Evolutionary conservation across 1,140 invertebrate species (phyloP), one percentile per base, ranked within the genome.

Genomic region (Bicyclus anynana): DNA sequence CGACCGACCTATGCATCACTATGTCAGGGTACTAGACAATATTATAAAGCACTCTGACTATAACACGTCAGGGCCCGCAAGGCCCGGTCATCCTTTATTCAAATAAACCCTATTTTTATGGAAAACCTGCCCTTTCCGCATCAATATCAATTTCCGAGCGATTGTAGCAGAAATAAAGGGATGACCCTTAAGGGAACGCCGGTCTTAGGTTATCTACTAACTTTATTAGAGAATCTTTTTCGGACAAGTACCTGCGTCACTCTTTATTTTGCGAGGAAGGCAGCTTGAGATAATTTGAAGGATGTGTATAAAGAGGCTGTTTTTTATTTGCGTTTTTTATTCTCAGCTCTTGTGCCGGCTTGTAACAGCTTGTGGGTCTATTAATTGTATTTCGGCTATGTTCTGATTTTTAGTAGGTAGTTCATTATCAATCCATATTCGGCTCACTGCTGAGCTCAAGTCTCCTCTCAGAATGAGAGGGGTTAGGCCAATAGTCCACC

Each of bases 91-190:
- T 87, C 84, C 81, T 86, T 87, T 87, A 87, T 87, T 87, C 80
- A 87, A 87, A 87, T 87, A 87, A 86, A 86, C 83, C 83, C 83
- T 87, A 86, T 87, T 87, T 87, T 87, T 87, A 87, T 87, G 83
- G 84, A 87, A 84, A 86, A 84, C 75, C 66, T 82, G 80, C 84
- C 84, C 84, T 87, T 84, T 84, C 76, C 77, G 77, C 84, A 87
- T 86, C 84, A 87, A 87, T 87, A 87, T 87, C 84, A 87, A 87
- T 87, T 87, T 87, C 81, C 74, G 62, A 72, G 81, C 78, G 82
- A 87, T 87, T 87, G 84, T 86, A 82, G 83, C 74, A 83, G 81
- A 86, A 86, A 87, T 83, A 84, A 85, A 86, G 81, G 84, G 84
- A 86, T 87, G 84, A 87, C 84, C 84, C 84, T 87, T 87, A 64